Evolutionary conservation across 2,888 invertebrate genomes (phyloP).

Genomic region (Patella pellucida): DNA sequence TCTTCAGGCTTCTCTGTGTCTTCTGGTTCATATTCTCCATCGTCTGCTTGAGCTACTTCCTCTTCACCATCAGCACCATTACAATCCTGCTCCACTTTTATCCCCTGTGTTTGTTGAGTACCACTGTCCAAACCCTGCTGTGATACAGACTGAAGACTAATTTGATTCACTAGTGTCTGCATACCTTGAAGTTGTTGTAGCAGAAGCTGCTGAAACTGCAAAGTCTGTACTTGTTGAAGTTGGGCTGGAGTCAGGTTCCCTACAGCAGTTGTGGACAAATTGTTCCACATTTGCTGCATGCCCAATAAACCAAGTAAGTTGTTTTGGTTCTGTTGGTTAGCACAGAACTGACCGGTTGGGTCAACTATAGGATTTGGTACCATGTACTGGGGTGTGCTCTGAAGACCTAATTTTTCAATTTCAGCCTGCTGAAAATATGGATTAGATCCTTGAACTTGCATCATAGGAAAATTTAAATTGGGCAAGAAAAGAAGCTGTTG

Average conservation of each 20-base stretch:
- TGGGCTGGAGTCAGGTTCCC: slow-evolving; percentile 55
- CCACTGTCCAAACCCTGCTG: slow-evolving; percentile 19
- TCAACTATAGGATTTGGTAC: slow-evolving; percentile 24
- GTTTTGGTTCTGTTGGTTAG: slow-evolving; percentile 23
- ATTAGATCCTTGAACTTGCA: slow-evolving; percentile 42
- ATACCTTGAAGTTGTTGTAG: slow-evolving; percentile 61
- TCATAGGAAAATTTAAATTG: slow-evolving; percentile 43
- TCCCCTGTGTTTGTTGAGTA: slow-evolving; percentile 5
- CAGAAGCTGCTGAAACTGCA: slow-evolving; percentile 56
- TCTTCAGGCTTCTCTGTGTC: slow-evolving; percentile 71
- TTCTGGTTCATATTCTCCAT: slow-evolving; percentile 12
- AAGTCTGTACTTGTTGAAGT: slow-evolving; percentile 55
- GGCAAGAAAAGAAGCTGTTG: slow-evolving; percentile 41
- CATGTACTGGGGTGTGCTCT: slow-evolving; percentile 25
- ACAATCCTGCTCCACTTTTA: slow-evolving; percentile 13
- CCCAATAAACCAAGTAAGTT: slow-evolving; percentile 46
- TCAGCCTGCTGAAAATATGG: slow-evolving; percentile 24
- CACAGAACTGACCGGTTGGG: slow-evolving; percentile 23
- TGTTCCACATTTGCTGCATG: slow-evolving; percentile 49
- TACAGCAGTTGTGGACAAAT: slow-evolving; percentile 29
- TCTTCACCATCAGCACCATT: slow-evolving; percentile 14
- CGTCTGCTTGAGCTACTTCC: slow-evolving; percentile 17
- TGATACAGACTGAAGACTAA: slow-evolving; percentile 43
- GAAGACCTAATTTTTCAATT: slow-evolving; percentile 34
- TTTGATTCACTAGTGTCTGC: slow-evolving; percentile 53